Conservation (phyloP, 2,113 vertebrate species). For the Erinaceus europaeus region DNA sequence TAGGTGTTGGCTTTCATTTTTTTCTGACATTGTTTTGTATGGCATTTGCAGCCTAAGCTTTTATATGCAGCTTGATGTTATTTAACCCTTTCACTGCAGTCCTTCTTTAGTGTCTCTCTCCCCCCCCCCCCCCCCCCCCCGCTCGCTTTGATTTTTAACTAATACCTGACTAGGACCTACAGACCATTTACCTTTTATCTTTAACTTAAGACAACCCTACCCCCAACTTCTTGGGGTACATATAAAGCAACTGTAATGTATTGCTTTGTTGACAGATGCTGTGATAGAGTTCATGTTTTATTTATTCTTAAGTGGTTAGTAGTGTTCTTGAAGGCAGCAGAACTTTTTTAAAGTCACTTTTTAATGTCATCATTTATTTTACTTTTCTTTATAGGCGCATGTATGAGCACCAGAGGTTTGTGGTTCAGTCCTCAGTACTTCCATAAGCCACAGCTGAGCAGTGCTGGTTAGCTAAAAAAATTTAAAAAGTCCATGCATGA, state of each 20-base stretch:
- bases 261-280: not conserved
- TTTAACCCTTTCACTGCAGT: constrained; percentile 68
- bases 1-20: constrained; percentile 49
- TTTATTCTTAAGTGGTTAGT: not conserved
- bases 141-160: not conserved
- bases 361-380: not conserved
- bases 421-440: too few relatives aligned
- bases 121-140: not conserved
- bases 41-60: constrained; percentile 50
- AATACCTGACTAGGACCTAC: not conserved
- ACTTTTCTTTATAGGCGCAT: not conserved
- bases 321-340: constrained; percentile 5
- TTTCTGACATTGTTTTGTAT: constrained; percentile 61
- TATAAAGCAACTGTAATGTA: not conserved
- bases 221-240: not conserved
- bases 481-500: too few relatives aligned
- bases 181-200: not conserved
- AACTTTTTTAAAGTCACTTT: constrained; percentile 27
- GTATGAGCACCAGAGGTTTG: too few relatives aligned
- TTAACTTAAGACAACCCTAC: not conserved
- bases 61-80: constrained; percentile 41
- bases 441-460: too few relatives aligned
- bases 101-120: not conserved
- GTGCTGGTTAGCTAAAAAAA: too few relatives aligned
- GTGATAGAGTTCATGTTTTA: not conserved